These are phyloP conservation scores for Gryllus longicercus DNA, from an alignment of 2,888 invertebrate genomes.

Conservation along the genomic window DNA sequence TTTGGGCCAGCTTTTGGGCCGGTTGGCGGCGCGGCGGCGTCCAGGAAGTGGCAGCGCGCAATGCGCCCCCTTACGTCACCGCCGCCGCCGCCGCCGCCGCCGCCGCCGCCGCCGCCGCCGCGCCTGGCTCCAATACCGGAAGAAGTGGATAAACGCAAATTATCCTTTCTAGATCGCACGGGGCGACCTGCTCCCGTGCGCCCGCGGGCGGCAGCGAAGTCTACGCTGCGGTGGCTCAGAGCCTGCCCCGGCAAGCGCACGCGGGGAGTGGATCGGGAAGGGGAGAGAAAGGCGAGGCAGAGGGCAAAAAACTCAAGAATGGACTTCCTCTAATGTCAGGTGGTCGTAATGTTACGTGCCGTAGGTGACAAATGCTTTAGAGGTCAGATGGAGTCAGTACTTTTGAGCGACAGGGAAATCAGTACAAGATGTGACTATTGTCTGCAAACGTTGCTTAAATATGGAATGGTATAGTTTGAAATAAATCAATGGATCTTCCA, in stretches of 20 bases:
- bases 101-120: not conserved
- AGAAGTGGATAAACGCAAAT: constrained; percentile 17
- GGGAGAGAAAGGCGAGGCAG: not conserved
- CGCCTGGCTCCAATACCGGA: not conserved
- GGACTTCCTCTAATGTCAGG: too few species aligned
- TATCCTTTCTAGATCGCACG: not conserved
- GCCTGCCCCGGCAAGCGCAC: not conserved
- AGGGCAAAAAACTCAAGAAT: not conserved
- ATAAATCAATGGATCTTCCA: too few species aligned
- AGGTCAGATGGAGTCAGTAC: too few species aligned
- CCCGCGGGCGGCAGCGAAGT: not conserved
- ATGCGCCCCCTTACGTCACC: not conserved
- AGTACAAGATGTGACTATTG: too few species aligned
- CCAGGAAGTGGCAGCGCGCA: not conserved
- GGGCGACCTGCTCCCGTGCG: not conserved
- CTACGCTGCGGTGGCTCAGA: not conserved
- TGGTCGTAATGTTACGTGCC: too few species aligned
- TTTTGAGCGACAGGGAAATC: too few species aligned
- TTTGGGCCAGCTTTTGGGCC: not conserved
- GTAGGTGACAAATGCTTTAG: too few species aligned
- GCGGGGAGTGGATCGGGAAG: not conserved
- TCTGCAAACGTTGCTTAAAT: too few species aligned
- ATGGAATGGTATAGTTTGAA: too few species aligned
- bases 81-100: not conserved
- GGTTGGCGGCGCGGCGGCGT: not conserved